phyloP scores from a whole-genome alignment of 23 tunicate species.

The Halocynthia aurantium region DNA sequence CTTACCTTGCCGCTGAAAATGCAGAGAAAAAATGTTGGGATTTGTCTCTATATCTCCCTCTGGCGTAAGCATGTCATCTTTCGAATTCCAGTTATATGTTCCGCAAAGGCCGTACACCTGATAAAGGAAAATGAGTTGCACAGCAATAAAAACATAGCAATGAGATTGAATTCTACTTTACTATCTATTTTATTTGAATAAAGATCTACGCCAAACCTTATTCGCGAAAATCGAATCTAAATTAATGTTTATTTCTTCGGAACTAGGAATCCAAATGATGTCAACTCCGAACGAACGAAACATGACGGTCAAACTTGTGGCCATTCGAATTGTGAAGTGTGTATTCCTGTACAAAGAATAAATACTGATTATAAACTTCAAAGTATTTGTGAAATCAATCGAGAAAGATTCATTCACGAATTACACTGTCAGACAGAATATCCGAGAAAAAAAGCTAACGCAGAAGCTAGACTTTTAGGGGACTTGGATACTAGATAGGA shows the following conservation, averaged over 20 bases:
- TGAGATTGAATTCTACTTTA: background rate
- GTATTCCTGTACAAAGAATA: slow-evolving; percentile 34
- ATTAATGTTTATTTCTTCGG: slow-evolving; percentile 19
- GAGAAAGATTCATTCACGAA: too few relatives aligned
- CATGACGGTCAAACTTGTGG: slow-evolving; percentile 38
- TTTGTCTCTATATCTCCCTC: slow-evolving; percentile 55
- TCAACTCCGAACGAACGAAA: slow-evolving; percentile 28
- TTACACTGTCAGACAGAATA: too few relatives aligned
- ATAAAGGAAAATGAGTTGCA: background rate
- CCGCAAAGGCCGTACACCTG: slow-evolving; percentile 72
- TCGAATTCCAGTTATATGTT: slow-evolving; percentile 62
- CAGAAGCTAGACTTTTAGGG: too few relatives aligned
- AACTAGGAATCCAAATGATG: slow-evolving; percentile 44
- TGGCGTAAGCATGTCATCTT: slow-evolving; percentile 55
- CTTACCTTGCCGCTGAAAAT: slow-evolving; percentile 34
- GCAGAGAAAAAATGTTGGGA: slow-evolving; percentile 20
- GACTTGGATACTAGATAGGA: too few relatives aligned
- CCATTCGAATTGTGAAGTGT: slow-evolving; percentile 22
- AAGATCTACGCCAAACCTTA: slow-evolving; percentile 24
- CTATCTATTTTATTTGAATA: background rate
- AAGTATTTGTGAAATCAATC: background rate
- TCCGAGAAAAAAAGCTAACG: too few relatives aligned
- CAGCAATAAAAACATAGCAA: background rate
- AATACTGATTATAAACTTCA: background rate
- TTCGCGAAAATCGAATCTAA: slow-evolving; percentile 42